Percentiles rank a stretch among this genome's conserved stretches.
phyloP scores from a whole-genome alignment of 2,113 vertebrate genomes.

The Macroglossus sobrinus region DNA sequence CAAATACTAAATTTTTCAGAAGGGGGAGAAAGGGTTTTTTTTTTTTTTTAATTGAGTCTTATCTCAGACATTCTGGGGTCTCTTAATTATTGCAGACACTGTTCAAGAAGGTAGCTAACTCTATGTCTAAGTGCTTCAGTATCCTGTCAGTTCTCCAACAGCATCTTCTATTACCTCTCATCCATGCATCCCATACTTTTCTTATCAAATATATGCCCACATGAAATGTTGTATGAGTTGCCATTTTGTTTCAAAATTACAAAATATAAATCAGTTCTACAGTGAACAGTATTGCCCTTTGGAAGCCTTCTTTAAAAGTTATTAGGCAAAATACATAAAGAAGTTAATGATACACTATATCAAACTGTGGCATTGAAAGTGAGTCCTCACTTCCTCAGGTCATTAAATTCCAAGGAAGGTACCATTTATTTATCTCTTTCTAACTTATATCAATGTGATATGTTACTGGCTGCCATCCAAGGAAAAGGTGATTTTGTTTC shows the following conservation, averaged over 20 bases:
- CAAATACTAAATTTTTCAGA: background rate
- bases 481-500: background rate
- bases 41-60: background rate
- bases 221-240: background rate
- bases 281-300: background rate
- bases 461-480: background rate
- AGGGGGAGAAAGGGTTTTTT: rapidly evolving
- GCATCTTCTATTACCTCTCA: background rate
- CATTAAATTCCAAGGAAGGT: background rate
- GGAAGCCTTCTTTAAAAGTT: background rate
- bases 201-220: background rate
- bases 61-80: background rate
- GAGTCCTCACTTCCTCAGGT: background rate
- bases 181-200: background rate
- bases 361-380: background rate
- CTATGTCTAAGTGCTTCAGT: background rate
- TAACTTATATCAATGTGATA: background rate
- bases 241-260: background rate
- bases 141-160: background rate
- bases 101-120: background rate
- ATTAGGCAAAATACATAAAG: background rate
- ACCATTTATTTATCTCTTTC: background rate
- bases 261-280: background rate
- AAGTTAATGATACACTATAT: background rate
- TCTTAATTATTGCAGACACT: background rate